Conservation (phyloP, 2,888 invertebrate species). For the Caenorhabditis angaria region DNA sequence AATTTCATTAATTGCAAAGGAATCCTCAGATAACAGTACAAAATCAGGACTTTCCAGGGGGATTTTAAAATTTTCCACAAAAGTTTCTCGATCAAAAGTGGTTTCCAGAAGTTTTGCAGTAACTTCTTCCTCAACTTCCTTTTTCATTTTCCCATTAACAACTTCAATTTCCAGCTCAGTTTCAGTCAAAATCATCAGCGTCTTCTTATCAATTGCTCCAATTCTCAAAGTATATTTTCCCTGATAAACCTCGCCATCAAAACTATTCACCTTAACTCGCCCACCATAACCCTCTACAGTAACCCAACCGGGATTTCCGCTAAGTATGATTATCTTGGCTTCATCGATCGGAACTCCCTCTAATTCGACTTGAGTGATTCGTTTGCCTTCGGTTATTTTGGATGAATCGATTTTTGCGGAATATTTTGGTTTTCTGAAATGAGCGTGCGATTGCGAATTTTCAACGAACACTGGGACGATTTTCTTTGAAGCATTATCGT, state of each 20-base stretch:
- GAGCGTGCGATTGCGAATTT: constrained; percentile 46
- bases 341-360: constrained; percentile 60
- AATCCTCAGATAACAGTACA: background rate
- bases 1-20: constrained; percentile 46
- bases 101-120: constrained; percentile 21
- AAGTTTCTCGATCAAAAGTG: constrained; percentile 45
- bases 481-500: constrained; percentile 8
- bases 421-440: constrained; percentile 49
- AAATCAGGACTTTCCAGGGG: background rate
- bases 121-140: constrained; percentile 9
- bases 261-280: constrained; percentile 52
- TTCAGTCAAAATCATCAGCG: constrained; percentile 52
- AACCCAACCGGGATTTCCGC: constrained; percentile 66
- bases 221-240: constrained; percentile 42
- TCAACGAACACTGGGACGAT: constrained; percentile 45
- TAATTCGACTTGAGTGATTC: constrained; percentile 58
- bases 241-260: constrained; percentile 27
- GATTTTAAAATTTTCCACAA: constrained; percentile 12
- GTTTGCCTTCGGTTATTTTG: constrained; percentile 22
- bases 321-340: constrained; percentile 57
- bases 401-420: constrained; percentile 34
- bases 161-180: constrained; percentile 40
- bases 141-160: constrained; percentile 27
- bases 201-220: constrained; percentile 58
- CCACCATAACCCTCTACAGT: constrained; percentile 66